Evolutionary conservation across 2,888 invertebrate species (phyloP), one percentile per base, ranked within the genome.

Genomic region (Meteorus cinctellus): DNA sequence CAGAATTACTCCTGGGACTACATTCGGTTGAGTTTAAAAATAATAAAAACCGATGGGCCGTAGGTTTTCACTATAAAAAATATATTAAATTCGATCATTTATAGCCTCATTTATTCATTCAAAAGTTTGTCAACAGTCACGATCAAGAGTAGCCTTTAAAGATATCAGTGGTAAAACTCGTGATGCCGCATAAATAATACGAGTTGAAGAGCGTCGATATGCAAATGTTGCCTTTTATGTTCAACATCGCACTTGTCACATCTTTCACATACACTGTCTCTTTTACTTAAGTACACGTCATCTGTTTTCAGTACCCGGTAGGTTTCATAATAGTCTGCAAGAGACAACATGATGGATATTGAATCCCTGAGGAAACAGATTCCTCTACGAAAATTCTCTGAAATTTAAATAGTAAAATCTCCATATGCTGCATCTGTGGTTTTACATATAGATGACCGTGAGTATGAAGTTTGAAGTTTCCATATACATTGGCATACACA

Each of bases 381-480:
- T 29, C 6, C 19, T 41, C 14, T 63, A n/a, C 34, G 14, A 34
- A 31, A 63, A 62, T 55, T 73, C 16, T 27, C 12, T 16, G n/a
- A 55, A 55, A 55, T 55, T 19, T 19, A 55, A 63, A 63, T 62
- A 45, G 72, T 76, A 75, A 66, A 74, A 79, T 79, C 71, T 77
- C 75, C 78, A 75, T 79, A 75, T 71, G 75, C 77, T 48, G 27
- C 60, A n/a, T 19, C 31, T n/a, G 74, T 77, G 69, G 71, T 79
- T 81, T 69, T 77, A 76, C 81, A 81, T 81, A 78, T 77, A 78
- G 76, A 81, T 81, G 74, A 79, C 75, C 75, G 55, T 63, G 36
- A 72, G 60, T 55, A 60, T 41, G 67, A 27, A 59, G 63, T 72
- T 48, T 48, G 60, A 19, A 70, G 31, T 36, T 51, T 27, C 14